Conservation (phyloP, 2,113 vertebrate genomes). For the Hippolais icterina region DNA sequence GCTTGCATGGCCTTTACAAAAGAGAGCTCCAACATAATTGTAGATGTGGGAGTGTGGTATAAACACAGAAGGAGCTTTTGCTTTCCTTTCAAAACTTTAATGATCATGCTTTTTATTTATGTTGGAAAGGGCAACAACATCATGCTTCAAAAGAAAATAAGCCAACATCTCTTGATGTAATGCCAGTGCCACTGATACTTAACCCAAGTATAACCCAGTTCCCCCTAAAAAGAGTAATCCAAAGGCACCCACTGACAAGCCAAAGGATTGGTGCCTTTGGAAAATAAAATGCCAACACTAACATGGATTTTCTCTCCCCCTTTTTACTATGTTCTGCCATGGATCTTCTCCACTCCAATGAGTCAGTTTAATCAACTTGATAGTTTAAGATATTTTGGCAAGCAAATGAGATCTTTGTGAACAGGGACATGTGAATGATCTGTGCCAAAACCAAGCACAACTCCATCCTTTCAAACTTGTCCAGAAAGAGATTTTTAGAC, state of each 20-base stretch:
- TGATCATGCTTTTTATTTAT: neutral
- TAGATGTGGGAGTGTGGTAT: neutral
- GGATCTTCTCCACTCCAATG: neutral
- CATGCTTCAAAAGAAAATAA: neutral
- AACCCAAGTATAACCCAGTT: no score
- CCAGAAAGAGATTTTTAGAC: neutral
- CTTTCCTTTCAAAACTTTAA: neutral
- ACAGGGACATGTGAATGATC: neutral
- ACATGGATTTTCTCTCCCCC: neutral
- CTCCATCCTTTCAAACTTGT: neutral
- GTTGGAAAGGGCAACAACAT: neutral
- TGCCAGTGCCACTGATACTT: neutral
- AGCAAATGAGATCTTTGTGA: neutral
- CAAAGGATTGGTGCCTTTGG: neutral
- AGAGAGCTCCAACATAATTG: neutral
- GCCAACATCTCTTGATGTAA: neutral
- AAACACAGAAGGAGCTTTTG: neutral
- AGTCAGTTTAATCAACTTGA: neutral
- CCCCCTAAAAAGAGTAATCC: neutral
- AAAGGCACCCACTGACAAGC: neutral
- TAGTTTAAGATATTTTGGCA: neutral
- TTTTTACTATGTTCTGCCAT: neutral
- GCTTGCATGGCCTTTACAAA: neutral
- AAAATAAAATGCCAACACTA: neutral
- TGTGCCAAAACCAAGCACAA: neutral